Evolutionary conservation across 1,140 invertebrate genomes (phyloP).

Genomic region (Globodera ellingtonae): DNA sequence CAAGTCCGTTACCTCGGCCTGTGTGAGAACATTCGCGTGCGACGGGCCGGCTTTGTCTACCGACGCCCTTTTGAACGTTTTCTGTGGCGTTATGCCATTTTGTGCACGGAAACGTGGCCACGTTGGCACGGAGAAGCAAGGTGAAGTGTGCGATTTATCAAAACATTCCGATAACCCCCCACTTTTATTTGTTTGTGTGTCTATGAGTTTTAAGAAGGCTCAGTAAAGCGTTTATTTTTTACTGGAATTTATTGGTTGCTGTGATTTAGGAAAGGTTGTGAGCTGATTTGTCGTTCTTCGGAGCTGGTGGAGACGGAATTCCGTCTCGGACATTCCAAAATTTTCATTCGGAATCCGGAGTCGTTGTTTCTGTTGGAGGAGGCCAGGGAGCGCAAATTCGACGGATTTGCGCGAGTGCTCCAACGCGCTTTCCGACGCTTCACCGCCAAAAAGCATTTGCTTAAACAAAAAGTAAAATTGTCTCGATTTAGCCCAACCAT

Average conservation of each 20-base stretch:
- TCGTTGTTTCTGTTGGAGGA: constrained; percentile 79
- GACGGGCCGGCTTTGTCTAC: constrained; percentile 75
- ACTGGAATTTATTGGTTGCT: neutral
- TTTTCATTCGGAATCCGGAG: constrained; percentile 79
- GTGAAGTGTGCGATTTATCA: constrained; percentile 65
- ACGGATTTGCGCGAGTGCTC: constrained; percentile 74
- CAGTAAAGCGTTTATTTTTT: constrained; percentile 12
- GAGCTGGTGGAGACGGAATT: constrained; percentile 75
- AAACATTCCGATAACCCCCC: too few species aligned
- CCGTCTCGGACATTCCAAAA: constrained; percentile 75
- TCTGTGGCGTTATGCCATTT: constrained; percentile 72
- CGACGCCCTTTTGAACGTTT: constrained; percentile 73
- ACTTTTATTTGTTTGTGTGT: too few species aligned
- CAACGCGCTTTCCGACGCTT: constrained; percentile 77
- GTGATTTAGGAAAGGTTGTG: constrained; percentile 34
- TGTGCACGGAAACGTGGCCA: constrained; percentile 76
- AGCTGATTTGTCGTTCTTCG: constrained; percentile 71
- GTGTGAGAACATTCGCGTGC: constrained; percentile 74
- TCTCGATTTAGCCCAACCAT: neutral
- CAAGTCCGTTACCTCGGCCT: constrained; percentile 74
- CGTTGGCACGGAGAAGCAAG: constrained; percentile 71
- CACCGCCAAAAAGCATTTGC: constrained; percentile 72
- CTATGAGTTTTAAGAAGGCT: too few species aligned
- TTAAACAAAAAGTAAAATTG: constrained; percentile 68
- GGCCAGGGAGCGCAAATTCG: constrained; percentile 75